Evolutionary conservation across 2,113 vertebrate genomes (phyloP).

Genomic region (Rafetus swinhoei): DNA sequence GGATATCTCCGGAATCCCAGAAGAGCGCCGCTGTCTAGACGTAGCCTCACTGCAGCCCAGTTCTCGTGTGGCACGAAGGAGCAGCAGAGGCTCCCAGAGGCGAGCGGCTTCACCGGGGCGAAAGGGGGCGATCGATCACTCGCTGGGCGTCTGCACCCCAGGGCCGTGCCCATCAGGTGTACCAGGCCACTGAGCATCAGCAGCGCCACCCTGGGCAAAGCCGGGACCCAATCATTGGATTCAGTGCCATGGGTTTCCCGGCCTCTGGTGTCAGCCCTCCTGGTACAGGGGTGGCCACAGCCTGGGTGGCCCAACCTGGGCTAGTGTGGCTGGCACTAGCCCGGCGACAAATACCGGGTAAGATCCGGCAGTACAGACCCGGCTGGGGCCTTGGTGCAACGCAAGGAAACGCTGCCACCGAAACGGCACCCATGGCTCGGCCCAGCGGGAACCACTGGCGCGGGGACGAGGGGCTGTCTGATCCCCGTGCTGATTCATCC

Average conservation of each 20-base stretch:
- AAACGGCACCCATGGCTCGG: rapidly evolving
- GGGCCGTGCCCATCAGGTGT: not conserved
- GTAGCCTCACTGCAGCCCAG: too few species aligned
- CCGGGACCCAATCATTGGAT: not conserved
- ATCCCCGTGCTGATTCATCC: not conserved
- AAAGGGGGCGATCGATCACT: not conserved
- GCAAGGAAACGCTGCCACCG: not conserved
- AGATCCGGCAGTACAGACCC: not conserved
- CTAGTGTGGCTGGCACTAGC: not conserved
- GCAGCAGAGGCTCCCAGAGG: not conserved
- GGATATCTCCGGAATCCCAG: too few species aligned
- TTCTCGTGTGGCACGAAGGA: too few species aligned
- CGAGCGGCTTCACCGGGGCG: not conserved
- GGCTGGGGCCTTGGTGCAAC: too few species aligned
- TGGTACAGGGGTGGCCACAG: not conserved
- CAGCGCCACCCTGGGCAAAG: too few species aligned
- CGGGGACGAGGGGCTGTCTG: too few species aligned
- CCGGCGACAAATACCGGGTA: too few species aligned
- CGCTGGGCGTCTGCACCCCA: not conserved
- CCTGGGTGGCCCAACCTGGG: too few species aligned
- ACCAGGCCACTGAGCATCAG: not conserved
- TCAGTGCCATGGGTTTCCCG: not conserved
- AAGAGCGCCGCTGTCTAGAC: too few species aligned
- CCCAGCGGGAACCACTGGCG: not conserved
- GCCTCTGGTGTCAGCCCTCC: too few species aligned